A percentile compares a stretch with the other conserved stretches of the same genome.
These are phyloP conservation scores for Oriolus oriolus DNA, from an alignment of 2,113 vertebrate species.

Conservation along the genomic window DNA sequence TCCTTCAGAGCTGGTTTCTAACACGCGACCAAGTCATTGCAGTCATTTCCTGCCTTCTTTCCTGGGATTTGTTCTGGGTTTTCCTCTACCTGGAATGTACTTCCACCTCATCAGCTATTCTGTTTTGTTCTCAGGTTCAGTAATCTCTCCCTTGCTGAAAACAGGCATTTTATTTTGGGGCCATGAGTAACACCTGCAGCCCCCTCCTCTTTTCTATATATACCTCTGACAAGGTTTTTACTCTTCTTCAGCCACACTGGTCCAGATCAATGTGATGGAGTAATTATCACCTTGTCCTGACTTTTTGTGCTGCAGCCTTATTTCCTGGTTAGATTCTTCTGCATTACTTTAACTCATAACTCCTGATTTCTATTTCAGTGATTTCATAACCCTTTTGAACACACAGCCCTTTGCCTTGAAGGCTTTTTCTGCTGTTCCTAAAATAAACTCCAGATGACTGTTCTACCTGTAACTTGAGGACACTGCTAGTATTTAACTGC, in stretches of 20 bases:
- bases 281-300: background rate
- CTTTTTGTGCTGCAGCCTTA: background rate
- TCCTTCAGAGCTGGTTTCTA: background rate
- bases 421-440: background rate
- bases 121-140: background rate
- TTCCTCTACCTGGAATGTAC: background rate
- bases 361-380: background rate
- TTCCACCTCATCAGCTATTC: background rate
- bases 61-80: background rate
- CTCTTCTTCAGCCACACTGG: background rate
- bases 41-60: background rate
- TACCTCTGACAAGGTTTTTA: background rate
- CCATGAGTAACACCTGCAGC: background rate
- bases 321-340: background rate
- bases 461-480: slow-evolving; percentile 43
- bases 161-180: background rate
- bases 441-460: slow-evolving; percentile 44
- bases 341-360: background rate
- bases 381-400: background rate
- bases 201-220: background rate
- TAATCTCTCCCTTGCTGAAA: background rate
- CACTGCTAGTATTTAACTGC: background rate
- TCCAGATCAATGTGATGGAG: background rate
- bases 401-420: background rate
- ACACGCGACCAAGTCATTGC: too few species aligned